Evolutionary conservation across 2,797 vertebrate species (phyloP).

Genomic region (Lindbergichthys nudifrons): DNA sequence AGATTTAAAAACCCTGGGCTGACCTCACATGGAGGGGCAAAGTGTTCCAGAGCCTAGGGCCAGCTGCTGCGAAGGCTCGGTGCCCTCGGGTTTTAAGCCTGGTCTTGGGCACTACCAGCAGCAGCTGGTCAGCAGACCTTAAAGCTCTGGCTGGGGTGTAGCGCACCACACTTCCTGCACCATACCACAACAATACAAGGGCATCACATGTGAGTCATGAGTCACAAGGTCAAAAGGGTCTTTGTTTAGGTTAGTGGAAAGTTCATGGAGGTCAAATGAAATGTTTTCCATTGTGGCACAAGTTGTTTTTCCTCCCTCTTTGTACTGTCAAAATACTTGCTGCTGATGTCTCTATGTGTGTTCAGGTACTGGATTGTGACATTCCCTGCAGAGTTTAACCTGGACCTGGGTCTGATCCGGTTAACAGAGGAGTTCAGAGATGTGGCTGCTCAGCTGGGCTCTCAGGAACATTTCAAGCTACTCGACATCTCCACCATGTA

Average conservation of each 20-base stretch:
- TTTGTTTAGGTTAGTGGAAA: neutral
- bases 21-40: too few relatives aligned
- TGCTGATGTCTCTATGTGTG: constrained; percentile 17
- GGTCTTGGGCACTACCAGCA: too few relatives aligned
- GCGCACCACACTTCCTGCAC: neutral
- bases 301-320: neutral
- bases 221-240: neutral
- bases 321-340: constrained; percentile 6
- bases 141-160: too few relatives aligned
- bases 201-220: neutral
- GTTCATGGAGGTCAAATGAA: neutral
- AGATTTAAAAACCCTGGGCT: too few relatives aligned
- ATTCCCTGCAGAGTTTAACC: constrained; percentile 97
- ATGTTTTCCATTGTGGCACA: neutral
- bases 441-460: constrained; percentile 88
- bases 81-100: too few relatives aligned
- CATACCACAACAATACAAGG: neutral
- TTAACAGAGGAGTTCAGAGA: constrained; percentile 95
- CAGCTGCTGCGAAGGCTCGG: too few relatives aligned
- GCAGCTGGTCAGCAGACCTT: too few relatives aligned
- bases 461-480: constrained; percentile 91
- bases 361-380: constrained; percentile 96
- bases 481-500: constrained; percentile 98
- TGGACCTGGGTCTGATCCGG: constrained; percentile 93
- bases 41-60: too few relatives aligned